Evolutionary conservation across 92 coral and sea anemone genomes (phyloP), one percentile per base, ranked within the genome.

Genomic region (Palythoa heliodiscus): DNA sequence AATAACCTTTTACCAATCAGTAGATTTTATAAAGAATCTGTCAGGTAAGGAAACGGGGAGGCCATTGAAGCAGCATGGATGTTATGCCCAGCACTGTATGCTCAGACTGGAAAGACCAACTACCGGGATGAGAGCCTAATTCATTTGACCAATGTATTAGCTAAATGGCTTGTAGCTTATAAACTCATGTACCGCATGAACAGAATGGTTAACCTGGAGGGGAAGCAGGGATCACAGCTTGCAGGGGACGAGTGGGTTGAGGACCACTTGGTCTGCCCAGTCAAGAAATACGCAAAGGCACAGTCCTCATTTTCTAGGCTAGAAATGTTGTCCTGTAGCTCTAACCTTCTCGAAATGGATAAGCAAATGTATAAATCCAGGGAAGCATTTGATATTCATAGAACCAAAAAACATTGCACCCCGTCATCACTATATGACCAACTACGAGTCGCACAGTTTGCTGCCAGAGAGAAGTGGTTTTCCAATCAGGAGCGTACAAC

Each of bases 171-270:
- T 1, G 1, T 77, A 11, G 89, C 89, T 0, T 77, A 86, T 43
- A 40, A 83, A 13, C 14, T 43, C 20, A 39, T 86, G 83, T 86
- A 77, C 50, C 84, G 38, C 61, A 66, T 47, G 38, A 87, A 87
- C 64, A 48, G 90, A 82, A 82, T 88, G n/a, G 77, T 87, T 0
- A 90, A 80, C 66, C 20, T 90, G 24, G 82, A 87, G 70, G 82
- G 90, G 13, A 87, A 69, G 23, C 48, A 71, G 38, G 93, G 90
- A 76, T 87, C 23, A 52, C 88, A 90, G 29, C 60, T 90, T 12
- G 93, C 93, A 3, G 90, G 88, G 22, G 92, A 86, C 29, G 88
- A 89, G 52, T 90, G 93, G 92, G 90, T 89, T 14, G 90, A 89
- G 29, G 92, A 60, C 43, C 71, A 73, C 50, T 73, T 89, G 35